Conservation (phyloP, 2,113 vertebrate species). For the Sus scrofa region DNA sequence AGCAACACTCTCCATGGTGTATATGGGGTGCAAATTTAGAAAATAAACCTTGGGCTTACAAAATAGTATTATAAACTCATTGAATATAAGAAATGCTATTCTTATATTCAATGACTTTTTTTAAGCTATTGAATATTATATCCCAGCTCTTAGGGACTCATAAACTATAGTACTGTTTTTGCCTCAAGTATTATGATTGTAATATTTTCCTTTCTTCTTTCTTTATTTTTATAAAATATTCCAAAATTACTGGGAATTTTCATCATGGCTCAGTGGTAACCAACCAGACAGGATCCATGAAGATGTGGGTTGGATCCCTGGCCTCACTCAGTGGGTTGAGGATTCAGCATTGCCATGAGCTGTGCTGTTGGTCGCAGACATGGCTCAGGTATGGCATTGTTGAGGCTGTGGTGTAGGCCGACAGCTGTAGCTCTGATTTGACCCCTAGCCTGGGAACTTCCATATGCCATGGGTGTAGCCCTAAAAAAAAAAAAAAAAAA, state of each 20-base stretch:
- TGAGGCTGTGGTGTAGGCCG: too few species aligned
- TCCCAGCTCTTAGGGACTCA: background rate
- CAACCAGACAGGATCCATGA: too few species aligned
- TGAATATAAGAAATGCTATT: background rate
- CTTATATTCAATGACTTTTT: background rate
- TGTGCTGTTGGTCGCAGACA: too few species aligned
- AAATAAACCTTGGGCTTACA: background rate
- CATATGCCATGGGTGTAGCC: too few species aligned
- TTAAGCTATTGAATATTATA: background rate
- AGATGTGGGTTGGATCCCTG: too few species aligned
- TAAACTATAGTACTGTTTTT: background rate
- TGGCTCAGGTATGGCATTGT: too few species aligned
- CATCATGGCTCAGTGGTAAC: too few species aligned
- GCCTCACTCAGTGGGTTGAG: too few species aligned
- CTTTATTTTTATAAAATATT: slow-evolving; percentile 22
- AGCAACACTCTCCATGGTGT: background rate
- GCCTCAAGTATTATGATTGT: background rate
- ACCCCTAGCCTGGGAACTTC: too few species aligned
- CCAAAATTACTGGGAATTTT: background rate
- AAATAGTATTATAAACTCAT: background rate
- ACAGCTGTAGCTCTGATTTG: too few species aligned
- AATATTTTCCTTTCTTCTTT: background rate
- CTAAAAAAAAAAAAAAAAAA: too few species aligned
- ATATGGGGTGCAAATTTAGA: background rate
- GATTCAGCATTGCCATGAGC: too few species aligned